These are phyloP conservation scores for Beris morrisii DNA, from an alignment of 2,888 invertebrate species.

Conservation along the genomic window DNA sequence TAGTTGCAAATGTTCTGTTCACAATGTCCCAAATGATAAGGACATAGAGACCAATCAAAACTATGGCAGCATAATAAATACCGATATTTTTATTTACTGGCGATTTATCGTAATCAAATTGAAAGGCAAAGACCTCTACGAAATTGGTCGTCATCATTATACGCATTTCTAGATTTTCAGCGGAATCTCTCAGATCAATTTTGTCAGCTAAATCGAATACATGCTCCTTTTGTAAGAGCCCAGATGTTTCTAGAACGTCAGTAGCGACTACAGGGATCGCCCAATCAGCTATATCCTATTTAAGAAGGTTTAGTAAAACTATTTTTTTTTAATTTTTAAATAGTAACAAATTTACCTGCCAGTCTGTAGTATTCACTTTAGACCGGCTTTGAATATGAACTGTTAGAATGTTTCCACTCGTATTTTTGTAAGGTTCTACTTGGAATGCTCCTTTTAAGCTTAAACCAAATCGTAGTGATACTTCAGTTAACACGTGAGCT, in stretches of 20 bases:
- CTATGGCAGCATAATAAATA: conserved; percentile 70
- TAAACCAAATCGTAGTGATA: conserved; percentile 58
- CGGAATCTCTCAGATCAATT: conserved; percentile 14
- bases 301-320: neutral
- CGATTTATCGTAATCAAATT: conserved; percentile 63
- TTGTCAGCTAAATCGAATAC: conserved; percentile 45
- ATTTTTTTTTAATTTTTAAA: conserved; percentile 1
- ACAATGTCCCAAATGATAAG: conserved; percentile 76
- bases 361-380: neutral
- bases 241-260: conserved; percentile 51
- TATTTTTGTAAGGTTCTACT: conserved; percentile 59
- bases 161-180: conserved; percentile 38
- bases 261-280: conserved; percentile 49
- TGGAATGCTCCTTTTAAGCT: conserved; percentile 63
- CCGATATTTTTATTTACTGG: conserved; percentile 68
- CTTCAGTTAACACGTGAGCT: conserved; percentile 37
- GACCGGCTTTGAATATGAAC: conserved; percentile 56
- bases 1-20: conserved; percentile 74
- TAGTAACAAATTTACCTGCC: conserved; percentile 40
- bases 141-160: conserved; percentile 50
- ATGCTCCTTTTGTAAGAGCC: conserved; percentile 56
- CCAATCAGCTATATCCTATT: conserved; percentile 44
- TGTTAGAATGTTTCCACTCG: conserved; percentile 56
- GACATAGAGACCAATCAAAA: conserved; percentile 74
- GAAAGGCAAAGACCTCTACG: conserved; percentile 54